Conservation (phyloP, 2,113 vertebrate species). For the Pseudorhombus dupliciocellatus region DNA sequence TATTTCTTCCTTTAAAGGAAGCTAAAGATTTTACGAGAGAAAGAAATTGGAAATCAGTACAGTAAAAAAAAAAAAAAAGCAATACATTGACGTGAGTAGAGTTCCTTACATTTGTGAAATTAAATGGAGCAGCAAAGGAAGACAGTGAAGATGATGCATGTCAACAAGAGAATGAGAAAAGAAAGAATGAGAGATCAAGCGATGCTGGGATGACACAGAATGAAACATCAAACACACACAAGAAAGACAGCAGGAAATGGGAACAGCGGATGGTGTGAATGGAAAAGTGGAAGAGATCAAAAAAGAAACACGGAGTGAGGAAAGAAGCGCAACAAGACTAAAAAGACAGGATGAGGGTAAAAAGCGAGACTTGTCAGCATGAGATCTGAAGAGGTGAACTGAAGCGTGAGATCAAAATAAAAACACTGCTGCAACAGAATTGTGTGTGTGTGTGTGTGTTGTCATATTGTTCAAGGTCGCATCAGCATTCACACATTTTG, state of each 20-base stretch:
- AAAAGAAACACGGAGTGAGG: conserved; percentile 17
- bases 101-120: conserved; percentile 69
- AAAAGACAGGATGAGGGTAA: not conserved
- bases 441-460: too few species aligned
- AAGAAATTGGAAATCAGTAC: not conserved
- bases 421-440: too few species aligned
- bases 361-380: not conserved
- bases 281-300: conserved; percentile 25
- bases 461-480: too few species aligned
- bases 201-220: conserved; percentile 22
- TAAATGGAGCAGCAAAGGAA: conserved; percentile 46
- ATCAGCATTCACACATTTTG: too few species aligned
- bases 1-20: too few species aligned
- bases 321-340: conserved; percentile 11
- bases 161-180: conserved; percentile 63
- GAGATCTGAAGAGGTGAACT: conserved; percentile 20
- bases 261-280: not conserved
- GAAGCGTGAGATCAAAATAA: too few species aligned
- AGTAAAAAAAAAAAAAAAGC: conserved; percentile 3
- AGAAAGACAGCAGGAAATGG: conserved; percentile 11
- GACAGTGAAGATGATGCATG: conserved; percentile 53
- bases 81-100: conserved; percentile 6
- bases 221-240: conserved; percentile 55
- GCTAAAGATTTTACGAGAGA: not conserved
- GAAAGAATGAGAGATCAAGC: conserved; percentile 66